phyloP scores from a whole-genome alignment of 2,797 vertebrate species.

The Catharus ustulatus region DNA sequence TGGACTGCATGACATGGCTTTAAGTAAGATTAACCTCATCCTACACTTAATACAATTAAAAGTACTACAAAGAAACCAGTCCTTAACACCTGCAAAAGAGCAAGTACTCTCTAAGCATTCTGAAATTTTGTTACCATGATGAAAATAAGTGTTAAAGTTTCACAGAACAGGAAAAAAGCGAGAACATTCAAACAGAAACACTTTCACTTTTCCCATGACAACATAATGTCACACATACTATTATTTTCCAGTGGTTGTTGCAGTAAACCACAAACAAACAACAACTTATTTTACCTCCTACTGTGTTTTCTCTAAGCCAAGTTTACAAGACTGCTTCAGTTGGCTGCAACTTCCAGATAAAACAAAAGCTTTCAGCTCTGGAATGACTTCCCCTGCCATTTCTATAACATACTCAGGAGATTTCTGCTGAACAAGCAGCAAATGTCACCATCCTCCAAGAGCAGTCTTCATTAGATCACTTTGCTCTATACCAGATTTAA shows the following conservation, averaged over 20 bases:
- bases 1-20: not conserved
- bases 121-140: not conserved
- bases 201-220: not conserved
- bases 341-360: not conserved
- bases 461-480: not conserved
- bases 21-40: not conserved
- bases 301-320: not conserved
- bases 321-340: not conserved
- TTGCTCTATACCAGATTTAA: not conserved
- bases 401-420: not conserved
- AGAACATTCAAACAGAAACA: not conserved
- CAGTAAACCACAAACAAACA: not conserved
- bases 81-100: not conserved
- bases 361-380: not conserved
- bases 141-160: not conserved
- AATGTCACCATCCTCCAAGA: not conserved
- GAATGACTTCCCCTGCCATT: not conserved
- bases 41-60: not conserved
- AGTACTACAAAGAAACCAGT: not conserved
- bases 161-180: not conserved
- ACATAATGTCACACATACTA: not conserved
- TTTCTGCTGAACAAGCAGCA: not conserved
- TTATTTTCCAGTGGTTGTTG: not conserved
- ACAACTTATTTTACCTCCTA: not conserved
- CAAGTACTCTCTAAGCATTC: not conserved